Evolutionary conservation across 2,797 vertebrate species (phyloP).

Genomic region (Harpagifer antarcticus): DNA sequence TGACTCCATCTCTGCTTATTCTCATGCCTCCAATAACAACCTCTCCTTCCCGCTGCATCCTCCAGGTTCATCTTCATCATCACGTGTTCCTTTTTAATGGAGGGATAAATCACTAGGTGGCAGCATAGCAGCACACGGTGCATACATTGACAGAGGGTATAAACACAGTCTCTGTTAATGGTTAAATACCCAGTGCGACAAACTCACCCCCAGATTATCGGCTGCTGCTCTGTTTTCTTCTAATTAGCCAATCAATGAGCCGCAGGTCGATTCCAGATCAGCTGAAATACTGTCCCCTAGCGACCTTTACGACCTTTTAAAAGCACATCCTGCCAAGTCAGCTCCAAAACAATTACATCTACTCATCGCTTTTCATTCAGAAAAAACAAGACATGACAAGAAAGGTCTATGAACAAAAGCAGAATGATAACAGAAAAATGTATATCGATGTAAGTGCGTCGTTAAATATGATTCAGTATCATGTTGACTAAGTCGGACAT

Average conservation of each 20-base stretch:
- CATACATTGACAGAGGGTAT: conserved; percentile 33
- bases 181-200: conserved; percentile 18
- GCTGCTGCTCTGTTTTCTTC: conserved; percentile 30
- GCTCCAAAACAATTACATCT: not conserved
- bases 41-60: not conserved
- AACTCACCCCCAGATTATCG: conserved; percentile 33
- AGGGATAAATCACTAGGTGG: conserved; percentile 74
- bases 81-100: conserved; percentile 39
- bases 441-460: not conserved
- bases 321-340: conserved; percentile 22
- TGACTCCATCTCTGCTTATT: conserved; percentile 15
- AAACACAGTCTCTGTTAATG: conserved; percentile 27
- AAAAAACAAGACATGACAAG: not conserved
- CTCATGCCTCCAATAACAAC: not conserved
- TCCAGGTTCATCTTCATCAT: not conserved
- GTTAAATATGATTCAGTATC: not conserved
- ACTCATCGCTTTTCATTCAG: not conserved
- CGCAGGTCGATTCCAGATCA: conserved; percentile 53
- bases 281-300: conserved; percentile 52
- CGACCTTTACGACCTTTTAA: conserved; percentile 58
- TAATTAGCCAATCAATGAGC: conserved; percentile 59
- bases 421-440: not conserved
- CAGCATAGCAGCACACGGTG: conserved; percentile 73
- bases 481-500: too few species aligned
- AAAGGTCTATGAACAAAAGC: not conserved